Conservation (phyloP, 2,113 vertebrate genomes). For the Colius striatus region DNA sequence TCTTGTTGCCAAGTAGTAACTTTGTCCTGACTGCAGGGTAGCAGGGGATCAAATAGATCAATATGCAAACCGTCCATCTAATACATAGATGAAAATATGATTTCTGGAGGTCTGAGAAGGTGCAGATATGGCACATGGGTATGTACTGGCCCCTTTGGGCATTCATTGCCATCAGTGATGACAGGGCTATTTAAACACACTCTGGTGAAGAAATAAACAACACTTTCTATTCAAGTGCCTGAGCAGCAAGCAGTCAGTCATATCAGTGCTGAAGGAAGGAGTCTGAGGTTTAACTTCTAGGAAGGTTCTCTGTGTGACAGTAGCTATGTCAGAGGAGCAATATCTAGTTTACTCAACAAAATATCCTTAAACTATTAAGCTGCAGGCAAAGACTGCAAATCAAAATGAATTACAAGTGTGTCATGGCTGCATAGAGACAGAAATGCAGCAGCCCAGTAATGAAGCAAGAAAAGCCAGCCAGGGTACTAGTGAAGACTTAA, state of each 20-base stretch:
- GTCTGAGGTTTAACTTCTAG: neutral
- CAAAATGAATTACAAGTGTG: neutral
- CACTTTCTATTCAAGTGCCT: neutral
- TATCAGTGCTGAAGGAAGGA: neutral
- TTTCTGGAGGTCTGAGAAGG: neutral
- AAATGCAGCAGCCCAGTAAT: neutral
- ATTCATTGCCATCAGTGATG: neutral
- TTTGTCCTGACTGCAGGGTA: neutral
- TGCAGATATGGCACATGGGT: neutral
- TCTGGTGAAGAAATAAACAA: neutral
- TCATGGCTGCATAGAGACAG: neutral
- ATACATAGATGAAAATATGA: neutral
- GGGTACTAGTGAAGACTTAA: neutral
- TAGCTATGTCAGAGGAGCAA: neutral
- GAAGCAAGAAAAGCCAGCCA: neutral
- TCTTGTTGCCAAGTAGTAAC: neutral
- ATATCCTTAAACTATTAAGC: slow-evolving; percentile 8
- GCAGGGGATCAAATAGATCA: neutral
- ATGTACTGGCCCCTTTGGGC: neutral
- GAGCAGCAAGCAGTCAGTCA: neutral
- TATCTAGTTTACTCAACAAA: slow-evolving; percentile 24
- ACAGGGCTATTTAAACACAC: neutral
- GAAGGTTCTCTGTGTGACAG: neutral
- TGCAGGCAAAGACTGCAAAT: neutral
- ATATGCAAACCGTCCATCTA: neutral